Conservation (phyloP, 1,140 invertebrate species). For the Drosophila persimilis region DNA sequence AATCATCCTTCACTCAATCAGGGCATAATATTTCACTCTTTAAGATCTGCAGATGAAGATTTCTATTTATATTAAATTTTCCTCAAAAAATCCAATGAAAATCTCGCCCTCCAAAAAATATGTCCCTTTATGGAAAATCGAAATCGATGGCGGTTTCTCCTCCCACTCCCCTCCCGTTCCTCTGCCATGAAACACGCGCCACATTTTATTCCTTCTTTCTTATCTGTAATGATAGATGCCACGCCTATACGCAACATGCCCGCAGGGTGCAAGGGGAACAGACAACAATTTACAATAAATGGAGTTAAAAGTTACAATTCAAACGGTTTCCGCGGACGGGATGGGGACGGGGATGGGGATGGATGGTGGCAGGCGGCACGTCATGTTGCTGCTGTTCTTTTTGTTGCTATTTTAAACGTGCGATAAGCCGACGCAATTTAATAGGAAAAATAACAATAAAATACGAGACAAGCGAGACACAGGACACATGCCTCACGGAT, state of each 20-base stretch:
- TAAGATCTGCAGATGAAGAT: too few relatives aligned
- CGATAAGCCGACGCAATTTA: constrained; percentile 80
- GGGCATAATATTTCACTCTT: too few relatives aligned
- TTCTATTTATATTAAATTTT: too few relatives aligned
- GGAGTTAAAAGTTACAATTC: constrained; percentile 81
- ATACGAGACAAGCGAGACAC: constrained; percentile 62
- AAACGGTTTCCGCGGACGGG: constrained; percentile 48
- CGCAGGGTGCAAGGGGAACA: constrained; percentile 19
- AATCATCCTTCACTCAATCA: too few relatives aligned
- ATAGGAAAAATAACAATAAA: constrained; percentile 82
- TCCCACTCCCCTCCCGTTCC: too few relatives aligned
- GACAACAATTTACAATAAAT: constrained; percentile 80
- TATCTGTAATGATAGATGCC: constrained; percentile 76
- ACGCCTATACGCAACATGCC: constrained; percentile 56
- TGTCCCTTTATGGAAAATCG: constrained; percentile 42
- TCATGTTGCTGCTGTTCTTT: constrained; percentile 36
- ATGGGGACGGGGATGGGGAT: neutral
- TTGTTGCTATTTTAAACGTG: constrained; percentile 75
- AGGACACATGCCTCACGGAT: constrained; percentile 11
- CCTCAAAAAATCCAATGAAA: too few relatives aligned
- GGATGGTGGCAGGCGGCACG: constrained; percentile 7
- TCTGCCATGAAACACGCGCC: constrained; percentile 34
- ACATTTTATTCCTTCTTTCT: constrained; percentile 53
- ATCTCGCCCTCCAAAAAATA: too few relatives aligned
- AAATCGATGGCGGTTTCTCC: constrained; percentile 20